A percentile compares a stretch with the other conserved stretches of the same genome.
phyloP scores from a whole-genome alignment of 2,797 vertebrate genomes.

The Phoeniculus purpureus region DNA sequence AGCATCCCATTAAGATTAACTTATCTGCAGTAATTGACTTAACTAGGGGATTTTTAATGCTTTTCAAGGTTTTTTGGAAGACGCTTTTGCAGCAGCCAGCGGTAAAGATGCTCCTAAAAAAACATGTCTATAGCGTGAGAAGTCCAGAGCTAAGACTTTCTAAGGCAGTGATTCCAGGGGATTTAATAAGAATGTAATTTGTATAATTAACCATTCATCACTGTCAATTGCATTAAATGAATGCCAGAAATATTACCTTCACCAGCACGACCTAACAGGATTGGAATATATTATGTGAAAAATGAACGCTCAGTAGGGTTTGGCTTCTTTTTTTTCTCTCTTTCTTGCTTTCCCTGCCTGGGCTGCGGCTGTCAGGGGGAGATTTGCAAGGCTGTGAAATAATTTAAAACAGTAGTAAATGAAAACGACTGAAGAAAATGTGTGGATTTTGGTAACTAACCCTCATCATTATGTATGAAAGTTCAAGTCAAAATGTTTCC shows the following conservation, averaged over 20 bases:
- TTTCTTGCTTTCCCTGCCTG: constrained; percentile 26
- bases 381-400: constrained; percentile 76
- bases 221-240: constrained; percentile 85
- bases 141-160: constrained; percentile 79
- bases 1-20: constrained; percentile 79
- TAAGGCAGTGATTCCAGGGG: constrained; percentile 79
- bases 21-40: constrained; percentile 81
- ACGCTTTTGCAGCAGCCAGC: constrained; percentile 64
- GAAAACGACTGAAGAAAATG: constrained; percentile 69
- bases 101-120: constrained; percentile 69
- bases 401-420: constrained; percentile 77
- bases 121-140: constrained; percentile 54
- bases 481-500: constrained; percentile 75
- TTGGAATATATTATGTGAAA: constrained; percentile 82
- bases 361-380: constrained; percentile 72
- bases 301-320: constrained; percentile 66
- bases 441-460: constrained; percentile 72
- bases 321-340: not conserved
- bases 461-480: constrained; percentile 64
- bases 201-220: constrained; percentile 87
- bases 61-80: constrained; percentile 77
- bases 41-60: constrained; percentile 79
- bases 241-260: constrained; percentile 84
- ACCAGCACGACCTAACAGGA: constrained; percentile 78
- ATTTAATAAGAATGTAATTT: constrained; percentile 87